Base-by-base conservation (phyloP, 2,797 vertebrate species). In the Leptatherina wallacei region DNA sequence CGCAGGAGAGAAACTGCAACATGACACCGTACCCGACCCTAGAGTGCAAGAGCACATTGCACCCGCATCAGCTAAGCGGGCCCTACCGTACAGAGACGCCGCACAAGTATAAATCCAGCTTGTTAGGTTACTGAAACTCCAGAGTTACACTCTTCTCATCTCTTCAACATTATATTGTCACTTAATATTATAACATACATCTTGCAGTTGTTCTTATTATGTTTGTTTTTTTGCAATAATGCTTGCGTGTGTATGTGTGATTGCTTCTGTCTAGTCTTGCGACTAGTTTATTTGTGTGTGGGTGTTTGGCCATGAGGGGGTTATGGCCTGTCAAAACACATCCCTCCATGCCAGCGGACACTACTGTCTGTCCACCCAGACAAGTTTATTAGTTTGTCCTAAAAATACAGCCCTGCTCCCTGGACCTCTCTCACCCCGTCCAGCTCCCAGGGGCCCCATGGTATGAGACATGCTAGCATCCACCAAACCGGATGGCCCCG, bases 371-470 rank as follows among this genome's bases (percentile, higher is more conserved):
- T 90, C 83, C 81, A 70, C 71, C 77, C 85, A 93, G 91, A 93
- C 80, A 57, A 88, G 91, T 93, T 94, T 94, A 93, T 93, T 93
- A 90, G 92, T 94, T 91, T 93, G 88, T 83, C 87, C 88, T 89
- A 76, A 91, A 93, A 89, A 83, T 87, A 88, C 85, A 84, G 77
- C 78, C 78, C 51, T 0, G 8, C 67, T 73, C 65, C 70, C 74
- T 11, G 40, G 84, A 83, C 82, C 80, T 69, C 83, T 79, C 63
- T 85, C 80, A 71, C 80, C 81, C 87, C 32, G 35, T 63, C 54
- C 52, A 27, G 54, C 72, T 92, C 88, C 85, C 90, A 27, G 64
- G 82, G 86, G 91, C 71, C 85, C 78, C 59, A 29, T 91, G 90
- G 82, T 86, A 93, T 93, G 92, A 91, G 82, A 82, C 86, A 59